These are phyloP conservation scores for Cyprinodon brontotheroides DNA, from an alignment of 2,113 vertebrate genomes.

Conservation along the genomic window DNA sequence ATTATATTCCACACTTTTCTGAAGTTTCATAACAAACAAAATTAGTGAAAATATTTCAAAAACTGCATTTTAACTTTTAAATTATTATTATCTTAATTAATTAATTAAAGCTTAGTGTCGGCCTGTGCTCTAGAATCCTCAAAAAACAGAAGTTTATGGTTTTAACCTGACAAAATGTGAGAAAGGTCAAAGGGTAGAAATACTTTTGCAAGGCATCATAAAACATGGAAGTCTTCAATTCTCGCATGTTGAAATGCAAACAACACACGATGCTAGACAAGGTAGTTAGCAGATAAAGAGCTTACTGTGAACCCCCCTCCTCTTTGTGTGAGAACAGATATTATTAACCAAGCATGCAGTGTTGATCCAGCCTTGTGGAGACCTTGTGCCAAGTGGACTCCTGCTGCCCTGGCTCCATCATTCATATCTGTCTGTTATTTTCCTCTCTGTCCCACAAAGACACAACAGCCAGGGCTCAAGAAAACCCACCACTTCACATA, in stretches of 20 bases:
- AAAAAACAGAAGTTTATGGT: neutral
- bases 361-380: slow-evolving; percentile 72
- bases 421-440: slow-evolving; percentile 60
- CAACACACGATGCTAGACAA: slow-evolving; percentile 46
- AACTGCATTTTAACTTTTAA: neutral
- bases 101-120: neutral
- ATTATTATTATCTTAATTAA: too few species aligned
- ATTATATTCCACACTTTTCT: neutral
- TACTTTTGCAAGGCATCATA: neutral
- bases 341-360: slow-evolving; percentile 61
- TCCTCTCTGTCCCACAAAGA: slow-evolving; percentile 20
- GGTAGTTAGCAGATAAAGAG: slow-evolving; percentile 58
- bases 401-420: slow-evolving; percentile 70
- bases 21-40: neutral
- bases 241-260: neutral
- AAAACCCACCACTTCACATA: slow-evolving; percentile 38
- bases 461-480: slow-evolving; percentile 1
- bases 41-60: neutral
- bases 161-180: neutral
- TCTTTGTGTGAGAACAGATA: slow-evolving; percentile 54
- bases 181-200: neutral
- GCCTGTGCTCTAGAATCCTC: neutral
- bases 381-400: slow-evolving; percentile 72
- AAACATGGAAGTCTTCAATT: slow-evolving; percentile 17
- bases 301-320: slow-evolving; percentile 25